Conservation (phyloP, 2,113 vertebrate genomes). For the Pithys albifrons region DNA sequence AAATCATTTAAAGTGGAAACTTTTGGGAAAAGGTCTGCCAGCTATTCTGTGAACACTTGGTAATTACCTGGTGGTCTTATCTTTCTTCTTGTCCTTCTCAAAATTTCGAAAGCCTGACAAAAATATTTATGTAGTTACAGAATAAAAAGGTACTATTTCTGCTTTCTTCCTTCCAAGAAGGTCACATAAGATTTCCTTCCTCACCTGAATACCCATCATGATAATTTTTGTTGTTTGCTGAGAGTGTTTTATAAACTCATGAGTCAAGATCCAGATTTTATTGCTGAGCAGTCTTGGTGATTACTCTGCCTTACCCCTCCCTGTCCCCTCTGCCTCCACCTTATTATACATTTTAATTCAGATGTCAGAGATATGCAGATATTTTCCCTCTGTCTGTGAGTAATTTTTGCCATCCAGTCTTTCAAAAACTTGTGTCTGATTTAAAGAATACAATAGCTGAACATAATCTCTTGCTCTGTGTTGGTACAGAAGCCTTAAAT, state of each 20-base stretch:
- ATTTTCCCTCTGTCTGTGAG: neutral
- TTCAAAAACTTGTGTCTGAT: neutral
- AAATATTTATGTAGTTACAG: neutral
- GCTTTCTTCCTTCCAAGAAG: neutral
- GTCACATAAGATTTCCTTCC: neutral
- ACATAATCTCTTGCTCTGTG: neutral
- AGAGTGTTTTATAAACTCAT: neutral
- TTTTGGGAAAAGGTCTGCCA: neutral
- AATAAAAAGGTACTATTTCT: neutral
- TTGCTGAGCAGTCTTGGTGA: neutral
- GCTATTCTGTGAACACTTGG: neutral
- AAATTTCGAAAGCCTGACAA: neutral
- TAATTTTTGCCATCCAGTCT: neutral
- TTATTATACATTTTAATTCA: neutral
- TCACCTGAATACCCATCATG: neutral
- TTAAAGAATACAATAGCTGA: neutral
- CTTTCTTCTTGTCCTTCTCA: neutral
- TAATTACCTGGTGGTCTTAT: neutral
- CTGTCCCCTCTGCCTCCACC: rapidly evolving
- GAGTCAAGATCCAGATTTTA: neutral
- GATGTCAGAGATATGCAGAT: neutral
- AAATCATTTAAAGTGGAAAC: neutral
- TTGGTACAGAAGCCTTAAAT: neutral
- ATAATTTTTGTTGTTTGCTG: neutral
- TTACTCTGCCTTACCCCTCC: neutral